phyloP scores from a whole-genome alignment of 2,888 invertebrate genomes.

The Ypsolopha scabrella region DNA sequence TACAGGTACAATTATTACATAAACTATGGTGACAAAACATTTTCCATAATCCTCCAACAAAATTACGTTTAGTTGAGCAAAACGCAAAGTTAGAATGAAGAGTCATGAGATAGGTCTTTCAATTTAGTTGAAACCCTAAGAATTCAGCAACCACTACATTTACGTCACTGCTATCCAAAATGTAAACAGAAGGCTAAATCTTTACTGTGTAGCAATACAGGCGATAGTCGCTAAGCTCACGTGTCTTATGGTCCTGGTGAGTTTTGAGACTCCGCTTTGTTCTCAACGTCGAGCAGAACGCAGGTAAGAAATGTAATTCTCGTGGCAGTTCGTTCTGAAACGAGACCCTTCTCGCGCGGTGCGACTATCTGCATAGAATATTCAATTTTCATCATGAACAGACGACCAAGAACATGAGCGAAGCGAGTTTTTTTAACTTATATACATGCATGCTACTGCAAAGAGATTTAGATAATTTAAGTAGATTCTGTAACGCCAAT shows the following conservation, averaged over 20 bases:
- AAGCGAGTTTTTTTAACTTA: no score
- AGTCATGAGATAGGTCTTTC: not conserved
- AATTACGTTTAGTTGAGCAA: no score
- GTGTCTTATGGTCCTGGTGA: not conserved
- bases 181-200: no score
- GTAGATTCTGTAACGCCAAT: no score
- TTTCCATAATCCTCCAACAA: no score
- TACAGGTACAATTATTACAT: no score
- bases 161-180: not conserved
- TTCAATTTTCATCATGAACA: slow-evolving; percentile 21
- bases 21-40: no score
- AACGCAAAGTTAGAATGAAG: not conserved
- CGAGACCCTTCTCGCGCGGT: not conserved
- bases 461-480: no score
- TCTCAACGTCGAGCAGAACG: not conserved
- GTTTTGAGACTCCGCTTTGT: not conserved
- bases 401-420: no score
- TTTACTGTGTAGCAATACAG: no score
- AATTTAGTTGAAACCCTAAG: not conserved
- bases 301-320: not conserved
- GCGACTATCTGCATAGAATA: slow-evolving; percentile 19
- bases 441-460: no score
- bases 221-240: no score
- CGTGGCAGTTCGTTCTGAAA: not conserved
- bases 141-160: not conserved